Evolutionary conservation across 2,888 invertebrate species (phyloP), one percentile per base, ranked within the genome.

Genomic region (Lomographa bimaculata): DNA sequence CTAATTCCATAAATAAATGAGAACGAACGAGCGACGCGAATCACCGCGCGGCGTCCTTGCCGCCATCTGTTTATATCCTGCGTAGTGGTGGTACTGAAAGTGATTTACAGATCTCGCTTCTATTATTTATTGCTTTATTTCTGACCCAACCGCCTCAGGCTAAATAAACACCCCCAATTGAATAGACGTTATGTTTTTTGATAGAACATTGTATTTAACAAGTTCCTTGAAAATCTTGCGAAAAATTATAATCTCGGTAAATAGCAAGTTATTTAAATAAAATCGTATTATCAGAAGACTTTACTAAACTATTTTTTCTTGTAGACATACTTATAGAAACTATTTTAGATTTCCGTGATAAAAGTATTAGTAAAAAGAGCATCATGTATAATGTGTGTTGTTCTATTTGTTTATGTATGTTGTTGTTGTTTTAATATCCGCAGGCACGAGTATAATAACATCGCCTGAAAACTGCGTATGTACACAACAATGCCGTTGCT

Each of bases 391-490:
- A n/a, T 11, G 5, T 12, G 4, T n/a, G 10, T 25, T 17, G 14
- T 29, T 19, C 24, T 28, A 41, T 32, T 46, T 50, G 38, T 45
- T 46, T 53, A 50, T 68, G 55, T 60, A 54, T 60, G 56, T 54
- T 50, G 37, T 51, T 25, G 41, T 27, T 43, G 26, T 35, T 25
- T 28, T 25, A 16, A 40, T 51, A 47, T 53, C 50, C 11, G 20
- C 26, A 20, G 20, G 8, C 33, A 28, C n/a, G 40, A n/a, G 54
- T 29, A 51, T 50, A 62, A 54, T 60, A 57, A 65, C 50, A n/a
- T n/a, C n/a, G 35, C 21, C 9, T 27, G 28, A 57, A 56, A 32
- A 50, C 65, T 66, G 65, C 56, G 61, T 64, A 51, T 40, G 64
- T 64, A 39, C 18, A 30, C 23, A 34, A 21, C 25, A 39, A 16